These are phyloP conservation scores for Drosophila lowei DNA, from an alignment of 1,140 invertebrate species.

Conservation along the genomic window DNA sequence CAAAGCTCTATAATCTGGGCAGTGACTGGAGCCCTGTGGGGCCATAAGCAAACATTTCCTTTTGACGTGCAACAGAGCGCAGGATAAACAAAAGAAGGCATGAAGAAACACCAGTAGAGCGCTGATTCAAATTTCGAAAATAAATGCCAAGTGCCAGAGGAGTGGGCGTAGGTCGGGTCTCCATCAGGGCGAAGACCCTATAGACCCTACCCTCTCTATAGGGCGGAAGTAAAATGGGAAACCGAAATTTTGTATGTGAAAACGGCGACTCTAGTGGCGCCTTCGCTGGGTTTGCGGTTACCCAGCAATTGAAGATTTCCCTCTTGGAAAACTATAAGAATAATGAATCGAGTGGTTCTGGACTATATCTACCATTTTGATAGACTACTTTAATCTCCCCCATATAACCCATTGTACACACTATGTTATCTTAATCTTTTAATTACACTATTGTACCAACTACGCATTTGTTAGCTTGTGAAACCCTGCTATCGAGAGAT, in stretches of 20 bases:
- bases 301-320: conserved; percentile 3
- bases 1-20: conserved; percentile 55
- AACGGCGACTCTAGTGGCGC: conserved; percentile 26
- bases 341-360: no score
- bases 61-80: conserved; percentile 39
- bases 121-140: conserved; percentile 71
- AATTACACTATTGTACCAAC: no score
- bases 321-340: no score
- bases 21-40: conserved; percentile 32
- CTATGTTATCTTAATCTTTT: no score
- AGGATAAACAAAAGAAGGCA: conserved; percentile 36
- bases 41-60: conserved; percentile 54
- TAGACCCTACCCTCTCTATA: not conserved
- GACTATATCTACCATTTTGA: no score
- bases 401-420: no score
- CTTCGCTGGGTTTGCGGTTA: conserved; percentile 7
- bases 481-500: no score
- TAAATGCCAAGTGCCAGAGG: conserved; percentile 36
- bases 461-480: no score
- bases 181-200: no score
- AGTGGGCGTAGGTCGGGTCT: conserved; percentile 4
- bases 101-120: conserved; percentile 41
- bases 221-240: conserved; percentile 12
- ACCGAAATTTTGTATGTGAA: conserved; percentile 44
- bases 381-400: no score